These are phyloP conservation scores for Cylloceria caligata DNA, from an alignment of 2,888 invertebrate genomes.

Conservation along the genomic window DNA sequence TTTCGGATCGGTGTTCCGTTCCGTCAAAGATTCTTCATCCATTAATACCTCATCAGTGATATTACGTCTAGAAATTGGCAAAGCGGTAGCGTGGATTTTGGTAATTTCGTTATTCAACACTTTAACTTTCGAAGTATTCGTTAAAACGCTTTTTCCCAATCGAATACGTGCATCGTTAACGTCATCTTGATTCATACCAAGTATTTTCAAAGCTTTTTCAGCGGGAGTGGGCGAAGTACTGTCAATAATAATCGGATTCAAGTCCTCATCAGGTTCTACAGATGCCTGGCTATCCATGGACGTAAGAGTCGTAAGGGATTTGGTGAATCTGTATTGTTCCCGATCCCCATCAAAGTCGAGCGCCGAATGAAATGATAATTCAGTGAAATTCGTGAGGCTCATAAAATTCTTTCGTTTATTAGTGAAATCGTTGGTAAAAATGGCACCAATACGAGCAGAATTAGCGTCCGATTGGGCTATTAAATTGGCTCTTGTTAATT, in stretches of 20 bases:
- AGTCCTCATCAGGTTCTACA: constrained; percentile 60
- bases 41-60: not conserved
- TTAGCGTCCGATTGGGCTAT: not conserved
- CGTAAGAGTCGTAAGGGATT: constrained; percentile 71
- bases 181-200: constrained; percentile 73
- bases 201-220: constrained; percentile 74
- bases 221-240: constrained; percentile 65
- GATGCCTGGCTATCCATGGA: constrained; percentile 68
- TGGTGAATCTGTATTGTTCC: constrained; percentile 48
- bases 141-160: constrained; percentile 37
- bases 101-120: not conserved
- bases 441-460: constrained; percentile 11
- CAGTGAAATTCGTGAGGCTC: constrained; percentile 68
- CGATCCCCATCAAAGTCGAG: constrained; percentile 46
- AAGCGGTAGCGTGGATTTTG: constrained; percentile 8
- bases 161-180: constrained; percentile 57
- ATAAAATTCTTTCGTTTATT: constrained; percentile 52
- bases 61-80: constrained; percentile 16
- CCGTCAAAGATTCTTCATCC: not conserved
- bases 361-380: constrained; percentile 36
- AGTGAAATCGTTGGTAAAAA: constrained; percentile 34
- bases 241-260: constrained; percentile 55
- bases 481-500: constrained; percentile 33
- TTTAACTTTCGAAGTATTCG: not conserved
- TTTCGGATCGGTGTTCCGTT: not conserved